Evolutionary conservation across 2,113 vertebrate genomes (phyloP), one percentile per base, ranked within the genome.

Genomic region (Lophius piscatorius): DNA sequence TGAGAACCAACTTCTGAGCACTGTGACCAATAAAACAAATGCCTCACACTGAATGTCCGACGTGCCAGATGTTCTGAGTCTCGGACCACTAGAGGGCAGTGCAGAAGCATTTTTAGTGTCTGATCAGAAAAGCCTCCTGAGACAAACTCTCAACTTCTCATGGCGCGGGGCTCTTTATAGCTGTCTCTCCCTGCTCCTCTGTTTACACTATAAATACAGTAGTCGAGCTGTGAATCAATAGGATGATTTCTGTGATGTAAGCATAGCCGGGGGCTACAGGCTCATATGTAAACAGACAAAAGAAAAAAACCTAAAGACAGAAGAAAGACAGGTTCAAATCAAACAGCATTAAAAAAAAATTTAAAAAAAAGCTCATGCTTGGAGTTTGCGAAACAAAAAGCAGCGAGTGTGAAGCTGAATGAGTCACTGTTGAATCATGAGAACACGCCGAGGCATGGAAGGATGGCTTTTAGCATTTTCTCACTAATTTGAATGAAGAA

Each of bases 21-120:
- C 80, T 85, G 82, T 87, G 75, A 87, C 59, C 41, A 56, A 67
- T 52, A 26, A 49, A 83, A 69, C 66, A 70, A 70, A 76, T 58
- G 47, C 70, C 78, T 63, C 82, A 54, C 26, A 58, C 33, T 55
- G 4, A 55, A 33, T 26, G 34, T 21, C 9, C 9, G 4, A 40
- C 4, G 4, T 8, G 9, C 3, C 5, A 26, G 5, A 14, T 36
- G 9, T 3, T 31, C 2, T 31, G 9, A 31, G 9, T 31, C 29
- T 8, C 16, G 38, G 34, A 20, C 60, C 87, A 56, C 66, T 80
- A 82, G 84, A 77, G 71, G 84, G 82, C 67, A 56, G 29, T 31
- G 20, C 47, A 70, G 18, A 63, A 31, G 11, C 20, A 28, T 50
- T 20, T 20, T 20, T 26, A 8, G 21, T 13, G 31, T 5, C 26